Percentiles rank a stretch among this genome's conserved stretches.
Evolutionary conservation across 2,797 vertebrate genomes (phyloP).

Genomic region (Halcyon leucocephala): DNA sequence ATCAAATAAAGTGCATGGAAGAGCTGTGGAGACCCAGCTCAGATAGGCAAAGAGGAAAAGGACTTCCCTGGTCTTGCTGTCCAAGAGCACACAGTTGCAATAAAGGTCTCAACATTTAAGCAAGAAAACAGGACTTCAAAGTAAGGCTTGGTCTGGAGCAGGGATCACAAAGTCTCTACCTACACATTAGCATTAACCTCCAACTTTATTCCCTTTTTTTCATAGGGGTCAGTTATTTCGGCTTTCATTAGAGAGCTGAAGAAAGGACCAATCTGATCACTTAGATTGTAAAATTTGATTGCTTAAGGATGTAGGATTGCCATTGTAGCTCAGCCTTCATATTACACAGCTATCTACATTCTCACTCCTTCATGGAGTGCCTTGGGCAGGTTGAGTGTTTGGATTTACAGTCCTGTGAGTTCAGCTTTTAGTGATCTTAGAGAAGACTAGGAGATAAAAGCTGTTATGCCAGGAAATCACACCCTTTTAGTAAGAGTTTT

Average conservation of each 20-base stretch:
- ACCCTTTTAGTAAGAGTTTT: neutral
- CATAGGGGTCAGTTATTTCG: neutral
- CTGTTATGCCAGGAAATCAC: neutral
- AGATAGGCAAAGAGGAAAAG: neutral
- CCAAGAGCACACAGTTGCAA: neutral
- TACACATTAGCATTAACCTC: neutral
- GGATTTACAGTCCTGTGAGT: neutral
- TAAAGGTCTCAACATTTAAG: neutral
- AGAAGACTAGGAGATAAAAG: neutral
- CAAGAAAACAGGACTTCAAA: neutral
- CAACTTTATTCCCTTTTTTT: neutral
- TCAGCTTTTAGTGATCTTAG: neutral
- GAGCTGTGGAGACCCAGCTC: neutral
- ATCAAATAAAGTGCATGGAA: neutral
- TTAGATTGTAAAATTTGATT: neutral
- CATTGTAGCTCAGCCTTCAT: neutral
- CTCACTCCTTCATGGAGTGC: neutral
- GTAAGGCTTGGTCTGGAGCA: neutral
- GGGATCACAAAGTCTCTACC: neutral
- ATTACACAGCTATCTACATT: neutral
- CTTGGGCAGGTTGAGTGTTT: neutral
- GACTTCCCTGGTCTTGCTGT: neutral
- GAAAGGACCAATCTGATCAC: neutral
- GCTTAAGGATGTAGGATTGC: neutral
- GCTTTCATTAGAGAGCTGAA: neutral